phyloP scores from a whole-genome alignment of 2,797 vertebrate genomes.

The Dermochelys coriacea region DNA sequence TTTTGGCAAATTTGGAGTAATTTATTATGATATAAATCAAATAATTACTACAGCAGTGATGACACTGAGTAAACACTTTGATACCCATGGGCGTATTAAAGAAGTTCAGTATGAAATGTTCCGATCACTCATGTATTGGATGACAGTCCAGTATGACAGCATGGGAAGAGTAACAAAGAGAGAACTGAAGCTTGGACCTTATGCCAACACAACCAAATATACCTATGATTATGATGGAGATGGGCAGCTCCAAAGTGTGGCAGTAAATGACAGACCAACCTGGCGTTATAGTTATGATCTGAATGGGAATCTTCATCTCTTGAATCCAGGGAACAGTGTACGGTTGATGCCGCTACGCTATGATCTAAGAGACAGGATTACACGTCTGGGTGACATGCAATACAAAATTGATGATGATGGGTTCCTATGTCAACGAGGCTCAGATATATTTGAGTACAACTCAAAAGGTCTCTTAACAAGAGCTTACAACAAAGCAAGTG shows the following conservation, averaged over 20 bases:
- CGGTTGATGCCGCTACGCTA: conserved; percentile 96
- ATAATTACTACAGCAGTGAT: conserved; percentile 99
- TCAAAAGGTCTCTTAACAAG: conserved; percentile 96
- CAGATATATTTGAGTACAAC: conserved; percentile 97
- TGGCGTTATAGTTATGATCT: conserved; percentile 99
- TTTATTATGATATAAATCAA: conserved; percentile 99
- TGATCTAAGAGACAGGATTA: conserved; percentile 96
- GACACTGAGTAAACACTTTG: conserved; percentile 99
- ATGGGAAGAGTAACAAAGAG: conserved; percentile 98
- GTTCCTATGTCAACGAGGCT: conserved; percentile 93
- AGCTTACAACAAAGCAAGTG: conserved; percentile 93
- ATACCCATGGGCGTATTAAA: conserved; percentile 98
- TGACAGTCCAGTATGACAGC: conserved; percentile 99
- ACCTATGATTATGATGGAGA: conserved; percentile 98
- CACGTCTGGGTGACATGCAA: conserved; percentile 94
- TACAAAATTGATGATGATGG: conserved; percentile 98
- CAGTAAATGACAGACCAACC: conserved; percentile 95
- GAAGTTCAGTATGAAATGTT: conserved; percentile 99
- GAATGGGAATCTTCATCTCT: conserved; percentile 96
- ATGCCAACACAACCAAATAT: conserved; percentile 98
- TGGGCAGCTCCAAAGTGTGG: conserved; percentile 95
- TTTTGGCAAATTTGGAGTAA: conserved; percentile 99
- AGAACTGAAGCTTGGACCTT: conserved; percentile 97
- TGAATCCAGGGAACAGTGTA: conserved; percentile 95
- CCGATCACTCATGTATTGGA: conserved; percentile 99